phyloP scores from a whole-genome alignment of 1,140 invertebrate genomes.

The Pseudomyrmex pallidus region DNA sequence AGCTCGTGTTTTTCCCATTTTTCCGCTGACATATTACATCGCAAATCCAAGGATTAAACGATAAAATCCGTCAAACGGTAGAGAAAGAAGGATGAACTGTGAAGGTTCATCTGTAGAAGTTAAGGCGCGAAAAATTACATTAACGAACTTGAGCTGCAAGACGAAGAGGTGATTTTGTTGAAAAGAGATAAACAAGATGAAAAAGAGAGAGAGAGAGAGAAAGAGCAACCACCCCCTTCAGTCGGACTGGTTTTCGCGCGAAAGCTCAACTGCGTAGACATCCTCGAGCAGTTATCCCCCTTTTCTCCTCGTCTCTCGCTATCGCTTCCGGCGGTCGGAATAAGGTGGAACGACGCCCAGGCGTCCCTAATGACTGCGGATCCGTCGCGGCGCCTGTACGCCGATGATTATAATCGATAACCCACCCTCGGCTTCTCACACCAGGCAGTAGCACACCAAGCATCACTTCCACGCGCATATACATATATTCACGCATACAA shows the following conservation, averaged over 20 bases:
- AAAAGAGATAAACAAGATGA: not conserved
- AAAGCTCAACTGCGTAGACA: slow-evolving; percentile 65
- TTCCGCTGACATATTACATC: slow-evolving; percentile 30
- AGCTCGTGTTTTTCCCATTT: slow-evolving; percentile 30
- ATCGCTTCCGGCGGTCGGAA: slow-evolving; percentile 70
- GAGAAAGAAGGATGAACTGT: slow-evolving; percentile 2
- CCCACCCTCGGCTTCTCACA: slow-evolving; percentile 22
- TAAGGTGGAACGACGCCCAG: slow-evolving; percentile 74
- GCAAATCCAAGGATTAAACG: slow-evolving; percentile 28
- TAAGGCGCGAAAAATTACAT: slow-evolving; percentile 57
- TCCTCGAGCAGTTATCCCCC: slow-evolving; percentile 61
- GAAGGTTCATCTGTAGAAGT: slow-evolving; percentile 28
- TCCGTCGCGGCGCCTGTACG: slow-evolving; percentile 73
- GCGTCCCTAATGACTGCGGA: slow-evolving; percentile 81
- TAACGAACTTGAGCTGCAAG: slow-evolving; percentile 41
- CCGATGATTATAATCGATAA: slow-evolving; percentile 83
- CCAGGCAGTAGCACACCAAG: slow-evolving; percentile 56
- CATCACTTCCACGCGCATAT: not conserved
- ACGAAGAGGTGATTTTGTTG: slow-evolving; percentile 32
- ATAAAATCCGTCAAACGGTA: slow-evolving; percentile 10
- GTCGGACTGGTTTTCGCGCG: slow-evolving; percentile 32
- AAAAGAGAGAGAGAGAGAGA: not conserved
- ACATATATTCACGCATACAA: not conserved
- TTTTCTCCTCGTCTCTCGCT: not conserved
- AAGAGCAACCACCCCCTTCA: slow-evolving; percentile 14